phyloP scores from a whole-genome alignment of 1,140 invertebrate species.

The Helicoverpa armigera region DNA sequence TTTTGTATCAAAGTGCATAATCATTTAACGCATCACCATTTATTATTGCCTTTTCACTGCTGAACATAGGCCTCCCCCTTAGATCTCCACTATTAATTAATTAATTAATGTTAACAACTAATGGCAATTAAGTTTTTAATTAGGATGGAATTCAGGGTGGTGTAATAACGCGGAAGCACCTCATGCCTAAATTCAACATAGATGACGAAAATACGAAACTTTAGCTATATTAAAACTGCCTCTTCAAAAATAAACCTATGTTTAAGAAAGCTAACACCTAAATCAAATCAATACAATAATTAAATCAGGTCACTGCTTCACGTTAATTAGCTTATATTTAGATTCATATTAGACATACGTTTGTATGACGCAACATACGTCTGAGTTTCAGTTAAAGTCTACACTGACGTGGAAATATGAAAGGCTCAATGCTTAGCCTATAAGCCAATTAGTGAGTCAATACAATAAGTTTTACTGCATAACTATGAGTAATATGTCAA shows the following conservation, averaged over 20 bases:
- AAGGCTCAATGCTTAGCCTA: constrained; percentile 32
- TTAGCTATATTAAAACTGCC: too few relatives aligned
- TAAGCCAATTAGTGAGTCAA: constrained; percentile 60
- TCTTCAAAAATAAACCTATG: too few relatives aligned
- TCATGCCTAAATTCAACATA: too few relatives aligned
- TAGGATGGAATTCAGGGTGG: too few relatives aligned
- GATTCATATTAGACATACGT: constrained; percentile 6
- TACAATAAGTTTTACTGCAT: constrained; percentile 22
- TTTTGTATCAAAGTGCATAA: background rate
- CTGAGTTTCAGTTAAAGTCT: constrained; percentile 4
- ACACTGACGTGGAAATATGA: constrained; percentile 30
- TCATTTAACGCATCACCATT: too few relatives aligned
- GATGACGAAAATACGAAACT: too few relatives aligned
- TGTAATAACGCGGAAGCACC: too few relatives aligned
- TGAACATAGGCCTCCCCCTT: too few relatives aligned
- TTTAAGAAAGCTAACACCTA: background rate
- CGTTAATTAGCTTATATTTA: constrained; percentile 25
- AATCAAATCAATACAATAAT: background rate
- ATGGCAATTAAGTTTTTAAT: too few relatives aligned
- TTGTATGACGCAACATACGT: constrained; percentile 1
- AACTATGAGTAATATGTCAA: constrained; percentile 6
- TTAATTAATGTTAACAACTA: too few relatives aligned
- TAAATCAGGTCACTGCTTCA: constrained; percentile 11
- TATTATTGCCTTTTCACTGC: background rate
- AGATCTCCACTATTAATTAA: too few relatives aligned